Evolutionary conservation across 1,140 invertebrate genomes (phyloP).

Genomic region (Delia radicum): DNA sequence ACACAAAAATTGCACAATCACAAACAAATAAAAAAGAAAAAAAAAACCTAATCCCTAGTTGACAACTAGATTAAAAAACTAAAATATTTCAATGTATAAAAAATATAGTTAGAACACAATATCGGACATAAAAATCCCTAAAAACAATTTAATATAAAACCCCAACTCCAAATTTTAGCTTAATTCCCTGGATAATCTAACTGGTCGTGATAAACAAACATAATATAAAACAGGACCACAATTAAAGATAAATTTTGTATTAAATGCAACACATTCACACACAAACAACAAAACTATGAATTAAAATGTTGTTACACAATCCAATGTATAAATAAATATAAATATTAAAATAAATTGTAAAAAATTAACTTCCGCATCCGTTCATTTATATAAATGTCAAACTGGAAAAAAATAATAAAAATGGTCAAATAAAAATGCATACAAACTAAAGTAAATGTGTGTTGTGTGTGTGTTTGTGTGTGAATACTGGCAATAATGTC

Average conservation of each 20-base stretch:
- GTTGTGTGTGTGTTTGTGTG: neutral
- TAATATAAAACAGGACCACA: neutral
- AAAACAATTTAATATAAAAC: no score
- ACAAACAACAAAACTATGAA: neutral
- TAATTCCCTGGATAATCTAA: neutral
- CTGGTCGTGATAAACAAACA: neutral
- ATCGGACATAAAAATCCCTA: neutral
- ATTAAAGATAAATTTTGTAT: neutral
- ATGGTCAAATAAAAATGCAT: neutral
- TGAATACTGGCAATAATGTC: neutral
- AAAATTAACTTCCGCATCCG: neutral
- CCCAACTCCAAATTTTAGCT: no score
- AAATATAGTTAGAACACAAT: neutral
- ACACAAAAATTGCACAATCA: no score
- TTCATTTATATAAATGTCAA: neutral
- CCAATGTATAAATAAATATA: neutral
- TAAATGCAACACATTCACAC: neutral
- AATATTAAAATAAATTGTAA: neutral
- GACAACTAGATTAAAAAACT: neutral
- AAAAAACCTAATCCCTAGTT: no score
- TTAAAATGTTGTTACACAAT: neutral
- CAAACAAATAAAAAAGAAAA: no score
- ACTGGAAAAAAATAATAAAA: neutral
- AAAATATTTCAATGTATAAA: no score
- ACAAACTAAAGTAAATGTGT: neutral